Base-by-base conservation (phyloP, 2,888 invertebrate genomes). In the Invenusta paracnida region DNA sequence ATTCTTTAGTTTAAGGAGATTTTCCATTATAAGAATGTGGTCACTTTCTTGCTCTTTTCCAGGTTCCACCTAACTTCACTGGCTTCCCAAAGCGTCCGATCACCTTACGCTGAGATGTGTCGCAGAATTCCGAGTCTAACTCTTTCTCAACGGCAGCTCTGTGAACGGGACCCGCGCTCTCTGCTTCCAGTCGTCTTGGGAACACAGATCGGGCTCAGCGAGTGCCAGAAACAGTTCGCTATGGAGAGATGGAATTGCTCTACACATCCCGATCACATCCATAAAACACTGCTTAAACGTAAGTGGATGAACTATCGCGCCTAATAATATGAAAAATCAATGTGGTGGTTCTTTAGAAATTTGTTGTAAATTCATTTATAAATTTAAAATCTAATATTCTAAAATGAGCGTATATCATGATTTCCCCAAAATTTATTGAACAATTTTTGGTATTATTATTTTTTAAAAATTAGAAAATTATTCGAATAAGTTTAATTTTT, bases 31-130 rank as follows among this genome's bases (percentile, higher is more conserved):
- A 48, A 48, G 17, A 48, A 48, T 48, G 48, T 48, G 48, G 17
- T 17, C 48, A 13, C 73, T 23, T 23, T 73, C 23, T 23, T 73
- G 23, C 48, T 73, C 73, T 23, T 23, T 73, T 73, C 27, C 23
- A 73, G 73, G 73, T 73, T 13, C 73, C 73, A 73, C 73, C 73
- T 73, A 5, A 73, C 73, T 23, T 73, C 73, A 2, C 73, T 73
- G 27, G 73, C 73, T 23, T 13, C 73, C 23, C 73, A 73, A 5
- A 73, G 73, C 23, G 73, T 73, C 23, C 73, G 27, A 23, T 73
- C 73, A 73, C 73, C 73, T 2, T 73, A 23, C 23, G 27, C 2
- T n/a, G 17, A 73, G 23, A 73, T 73, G 11, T 73, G 73, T 23
- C 73, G 73, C 17, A 73, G 73, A 2, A 73, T 73, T 23, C 73